These are phyloP conservation scores for Nesidiocoris tenuis DNA, from an alignment of 2,888 invertebrate genomes.

Conservation along the genomic window DNA sequence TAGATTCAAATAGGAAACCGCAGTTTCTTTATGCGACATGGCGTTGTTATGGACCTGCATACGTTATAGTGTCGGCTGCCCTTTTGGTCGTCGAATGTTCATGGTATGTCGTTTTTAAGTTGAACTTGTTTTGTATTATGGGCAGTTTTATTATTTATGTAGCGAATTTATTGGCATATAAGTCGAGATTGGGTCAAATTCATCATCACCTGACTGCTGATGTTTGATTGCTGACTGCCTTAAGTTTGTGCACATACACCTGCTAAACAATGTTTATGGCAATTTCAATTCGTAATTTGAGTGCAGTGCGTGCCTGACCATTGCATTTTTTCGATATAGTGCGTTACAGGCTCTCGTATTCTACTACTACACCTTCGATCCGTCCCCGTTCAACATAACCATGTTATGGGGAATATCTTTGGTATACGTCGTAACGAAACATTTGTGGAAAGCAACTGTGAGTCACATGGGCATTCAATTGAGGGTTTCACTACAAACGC, in stretches of 20 bases:
- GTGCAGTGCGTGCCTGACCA: no score
- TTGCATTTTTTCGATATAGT: no score
- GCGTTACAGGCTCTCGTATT: constrained; percentile 22
- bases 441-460: constrained; percentile 32
- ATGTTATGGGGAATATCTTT: constrained; percentile 9
- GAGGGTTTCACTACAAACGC: constrained; percentile 19
- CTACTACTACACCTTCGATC: constrained; percentile 33
- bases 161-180: no score
- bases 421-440: constrained; percentile 20
- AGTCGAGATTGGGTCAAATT: no score
- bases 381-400: neutral
- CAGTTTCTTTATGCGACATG: constrained; percentile 21
- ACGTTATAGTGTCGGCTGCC: constrained; percentile 25
- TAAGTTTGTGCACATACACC: no score
- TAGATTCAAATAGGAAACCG: constrained; percentile 32
- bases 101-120: constrained; percentile 15
- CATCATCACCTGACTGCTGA: no score
- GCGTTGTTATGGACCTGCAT: constrained; percentile 36
- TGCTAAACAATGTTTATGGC: no score
- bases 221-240: no score
- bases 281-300: no score
- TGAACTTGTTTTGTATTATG: neutral
- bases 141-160: no score
- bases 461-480: constrained; percentile 36
- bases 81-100: constrained; percentile 21